Percentiles rank a stretch among this genome's conserved stretches.
phyloP scores from a whole-genome alignment of 2,888 invertebrate species.

The Drosophila nigricruria region DNA sequence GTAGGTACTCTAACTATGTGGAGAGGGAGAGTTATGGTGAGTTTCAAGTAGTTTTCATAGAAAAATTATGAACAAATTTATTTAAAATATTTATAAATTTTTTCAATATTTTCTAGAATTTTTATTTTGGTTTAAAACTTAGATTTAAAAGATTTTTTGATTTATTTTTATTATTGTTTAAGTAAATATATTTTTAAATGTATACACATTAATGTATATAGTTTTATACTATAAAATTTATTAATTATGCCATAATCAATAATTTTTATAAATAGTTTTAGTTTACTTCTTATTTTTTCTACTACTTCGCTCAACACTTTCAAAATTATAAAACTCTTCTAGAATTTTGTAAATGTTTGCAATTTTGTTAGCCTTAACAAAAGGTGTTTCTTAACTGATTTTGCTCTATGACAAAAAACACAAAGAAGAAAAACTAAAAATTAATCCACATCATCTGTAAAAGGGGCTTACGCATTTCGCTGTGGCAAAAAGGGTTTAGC shows the following conservation, averaged over 20 bases:
- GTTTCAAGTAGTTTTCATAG: background rate
- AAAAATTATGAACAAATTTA: background rate
- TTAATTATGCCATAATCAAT: background rate
- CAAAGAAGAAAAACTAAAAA: background rate
- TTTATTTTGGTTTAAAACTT: background rate
- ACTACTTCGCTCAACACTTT: too few species aligned
- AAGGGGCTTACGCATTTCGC: constrained; percentile 48
- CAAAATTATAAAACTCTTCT: too few species aligned
- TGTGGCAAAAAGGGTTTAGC: constrained; percentile 27
- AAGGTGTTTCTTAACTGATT: background rate
- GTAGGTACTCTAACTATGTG: constrained; percentile 13
- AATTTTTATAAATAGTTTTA: background rate
- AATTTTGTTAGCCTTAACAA: background rate
- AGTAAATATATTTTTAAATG: background rate
- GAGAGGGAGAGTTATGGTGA: background rate
- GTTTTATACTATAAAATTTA: too few species aligned
- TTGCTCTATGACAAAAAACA: background rate
- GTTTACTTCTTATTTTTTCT: background rate
- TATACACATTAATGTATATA: too few species aligned
- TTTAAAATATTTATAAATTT: too few species aligned
- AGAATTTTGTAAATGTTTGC: background rate
- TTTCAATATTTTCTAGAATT: background rate
- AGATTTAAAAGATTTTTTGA: background rate
- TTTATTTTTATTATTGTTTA: background rate
- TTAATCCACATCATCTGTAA: constrained; percentile 17